A percentile compares a stretch with the other conserved stretches of the same genome.
phyloP scores from a whole-genome alignment of 1,140 invertebrate species.

The Hyphantria cunea region DNA sequence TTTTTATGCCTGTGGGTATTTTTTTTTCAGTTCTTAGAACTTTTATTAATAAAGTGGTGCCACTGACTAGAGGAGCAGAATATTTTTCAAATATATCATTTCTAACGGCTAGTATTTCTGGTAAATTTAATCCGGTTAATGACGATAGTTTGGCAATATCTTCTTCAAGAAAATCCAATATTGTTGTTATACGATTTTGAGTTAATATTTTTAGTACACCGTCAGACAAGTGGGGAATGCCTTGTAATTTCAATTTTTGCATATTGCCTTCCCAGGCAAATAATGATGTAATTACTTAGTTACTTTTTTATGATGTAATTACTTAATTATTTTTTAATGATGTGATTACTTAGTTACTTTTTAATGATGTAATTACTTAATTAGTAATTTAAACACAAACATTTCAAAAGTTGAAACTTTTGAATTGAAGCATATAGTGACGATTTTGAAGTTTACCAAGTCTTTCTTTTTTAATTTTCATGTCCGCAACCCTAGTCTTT shows the following conservation, averaged over 20 bases:
- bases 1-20: slow-evolving; percentile 51
- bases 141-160: slow-evolving; percentile 69
- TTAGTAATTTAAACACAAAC: too few species aligned
- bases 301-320: too few species aligned
- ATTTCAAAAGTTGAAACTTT: too few species aligned
- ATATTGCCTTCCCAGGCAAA: slow-evolving; percentile 42
- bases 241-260: slow-evolving; percentile 67
- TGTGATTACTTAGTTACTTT: too few species aligned
- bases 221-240: slow-evolving; percentile 74
- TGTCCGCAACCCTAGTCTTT: too few species aligned
- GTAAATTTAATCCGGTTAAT: slow-evolving; percentile 62
- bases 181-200: slow-evolving; percentile 81
- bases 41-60: slow-evolving; percentile 44
- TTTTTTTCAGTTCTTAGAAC: slow-evolving; percentile 36
- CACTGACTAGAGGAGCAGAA: slow-evolving; percentile 56
- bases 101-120: slow-evolving; percentile 59
- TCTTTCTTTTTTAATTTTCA: too few species aligned
- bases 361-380: too few species aligned
- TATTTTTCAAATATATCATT: slow-evolving; percentile 64
- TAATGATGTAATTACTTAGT: too few species aligned
- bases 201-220: slow-evolving; percentile 76
- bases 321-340: too few species aligned
- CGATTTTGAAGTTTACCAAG: too few species aligned
- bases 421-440: too few species aligned
- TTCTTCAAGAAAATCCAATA: slow-evolving; percentile 83